These are phyloP conservation scores for Zaprionus lineosus DNA, from an alignment of 2,888 invertebrate genomes.

Conservation along the genomic window DNA sequence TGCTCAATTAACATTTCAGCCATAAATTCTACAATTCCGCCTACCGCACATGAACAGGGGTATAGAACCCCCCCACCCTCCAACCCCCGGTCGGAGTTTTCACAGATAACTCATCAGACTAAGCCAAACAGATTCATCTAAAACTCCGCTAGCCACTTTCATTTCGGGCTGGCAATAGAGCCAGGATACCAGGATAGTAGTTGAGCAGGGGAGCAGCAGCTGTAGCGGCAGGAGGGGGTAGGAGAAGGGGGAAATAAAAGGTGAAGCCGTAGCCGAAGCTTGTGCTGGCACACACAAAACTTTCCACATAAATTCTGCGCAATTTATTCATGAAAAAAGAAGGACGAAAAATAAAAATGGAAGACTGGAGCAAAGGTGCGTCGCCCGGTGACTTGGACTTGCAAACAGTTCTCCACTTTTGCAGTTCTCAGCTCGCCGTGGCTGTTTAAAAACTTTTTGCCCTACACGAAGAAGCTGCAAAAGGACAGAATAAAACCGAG, in stretches of 20 bases:
- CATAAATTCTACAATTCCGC: constrained; percentile 64
- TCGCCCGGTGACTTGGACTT: constrained; percentile 55
- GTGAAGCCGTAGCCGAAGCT: constrained; percentile 7
- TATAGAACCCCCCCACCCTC: background rate
- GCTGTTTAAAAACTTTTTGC: constrained; percentile 30
- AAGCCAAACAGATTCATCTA: constrained; percentile 76
- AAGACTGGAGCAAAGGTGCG: constrained; percentile 56
- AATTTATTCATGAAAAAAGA: constrained; percentile 72
- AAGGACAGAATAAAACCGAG: too few species aligned
- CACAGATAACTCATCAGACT: constrained; percentile 74
- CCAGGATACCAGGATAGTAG: background rate
- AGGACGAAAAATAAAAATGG: constrained; percentile 21
- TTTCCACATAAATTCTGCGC: constrained; percentile 75
- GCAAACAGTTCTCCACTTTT: constrained; percentile 30
- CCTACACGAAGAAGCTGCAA: background rate
- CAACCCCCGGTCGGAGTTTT: constrained; percentile 52
- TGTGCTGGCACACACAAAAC: constrained; percentile 52
- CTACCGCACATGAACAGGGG: constrained; percentile 24
- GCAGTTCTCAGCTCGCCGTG: constrained; percentile 6
- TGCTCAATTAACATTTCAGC: constrained; percentile 70
- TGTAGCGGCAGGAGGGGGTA: too few species aligned
- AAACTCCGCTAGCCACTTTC: constrained; percentile 75
- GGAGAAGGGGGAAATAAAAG: too few species aligned
- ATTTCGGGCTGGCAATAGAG: constrained; percentile 52
- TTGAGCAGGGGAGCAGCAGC: background rate